Base-by-base conservation (phyloP, 1,140 invertebrate genomes). In the Heterodera schachtii region DNA sequence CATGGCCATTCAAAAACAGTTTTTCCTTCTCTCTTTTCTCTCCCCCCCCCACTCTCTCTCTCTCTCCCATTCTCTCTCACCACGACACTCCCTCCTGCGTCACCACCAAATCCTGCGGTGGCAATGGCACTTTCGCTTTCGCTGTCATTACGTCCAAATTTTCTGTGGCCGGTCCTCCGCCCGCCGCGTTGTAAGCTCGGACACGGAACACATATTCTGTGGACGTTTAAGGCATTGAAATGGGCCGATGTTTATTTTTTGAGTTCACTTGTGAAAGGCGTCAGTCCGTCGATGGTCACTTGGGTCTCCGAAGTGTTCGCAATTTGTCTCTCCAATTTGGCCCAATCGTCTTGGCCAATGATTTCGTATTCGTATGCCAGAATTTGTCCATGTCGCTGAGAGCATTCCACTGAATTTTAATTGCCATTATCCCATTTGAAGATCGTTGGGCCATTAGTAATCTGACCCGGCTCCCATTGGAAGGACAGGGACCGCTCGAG, bases 91-190 rank as follows among this genome's bases (percentile, higher is more conserved):
- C 88, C 81, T 90, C 89, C 74, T 90, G 88, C 49, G 86, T 89
- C 70, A 89, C 88, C n/a, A 90, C 89, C 67, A 89, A 75, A 79
- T 89, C 88, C 79, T 89, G 88, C 11, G 88, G 88, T 52, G 88
- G 88, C n/a, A 89, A 84, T 41, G 88, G 88, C 11, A 88, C 88
- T 70, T 87, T 81, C 41, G 88, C 88, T 73, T 90, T 90, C 6
- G 89, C 87, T 19, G 89, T 89, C 89, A 90, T 90, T 9, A 90
- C 89, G 76, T 88, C 88, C 66, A 89, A 81, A 82, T 89, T 90
- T 73, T 90, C 89, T 6, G 88, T 90, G 81, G 87, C 88, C 57
- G 88, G 88, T 77, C 88, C 88, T 31, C 89, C 88, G 31, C 88
- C 87, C 16, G 89, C 86, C 8, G 78, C 85, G 82, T 88, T 88